phyloP scores from a whole-genome alignment of 2,113 vertebrate genomes.

The Cyphomyrus plagiostoma region DNA sequence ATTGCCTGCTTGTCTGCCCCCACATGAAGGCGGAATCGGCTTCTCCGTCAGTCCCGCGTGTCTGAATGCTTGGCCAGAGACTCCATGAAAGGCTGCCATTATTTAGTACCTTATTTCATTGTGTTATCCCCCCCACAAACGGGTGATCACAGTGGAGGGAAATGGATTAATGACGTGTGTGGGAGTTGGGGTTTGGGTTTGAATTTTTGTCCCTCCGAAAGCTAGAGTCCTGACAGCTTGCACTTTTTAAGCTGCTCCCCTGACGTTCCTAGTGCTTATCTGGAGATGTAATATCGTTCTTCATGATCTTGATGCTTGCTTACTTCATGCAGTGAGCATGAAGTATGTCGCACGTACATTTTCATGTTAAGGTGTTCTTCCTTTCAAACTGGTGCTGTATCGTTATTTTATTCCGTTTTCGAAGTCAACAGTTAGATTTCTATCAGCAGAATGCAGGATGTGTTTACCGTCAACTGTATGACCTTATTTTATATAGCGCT shows the following conservation, averaged over 20 bases:
- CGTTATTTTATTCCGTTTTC: background rate
- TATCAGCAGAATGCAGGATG: background rate
- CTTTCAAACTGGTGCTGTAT: background rate
- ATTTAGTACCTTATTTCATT: conserved; percentile 34
- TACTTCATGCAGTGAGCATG: background rate
- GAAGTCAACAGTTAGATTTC: background rate
- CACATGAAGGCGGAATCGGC: conserved; percentile 27
- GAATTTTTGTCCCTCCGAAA: background rate
- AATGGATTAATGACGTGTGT: conserved; percentile 28
- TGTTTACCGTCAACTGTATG: background rate
- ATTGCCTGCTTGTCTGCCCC: conserved; percentile 36
- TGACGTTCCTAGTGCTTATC: background rate
- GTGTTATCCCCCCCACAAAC: conserved; percentile 2
- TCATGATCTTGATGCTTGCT: background rate
- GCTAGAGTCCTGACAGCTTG: background rate
- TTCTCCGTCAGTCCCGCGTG: conserved; percentile 36
- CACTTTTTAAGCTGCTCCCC: background rate
- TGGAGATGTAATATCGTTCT: background rate
- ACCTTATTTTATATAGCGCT: background rate
- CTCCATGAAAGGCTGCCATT: conserved; percentile 41
- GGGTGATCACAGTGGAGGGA: conserved; percentile 11
- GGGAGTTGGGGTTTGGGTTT: conserved; percentile 28
- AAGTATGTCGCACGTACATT: background rate
- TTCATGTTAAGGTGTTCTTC: background rate
- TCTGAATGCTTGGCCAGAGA: conserved; percentile 28